Evolutionary conservation across 2,113 vertebrate species (phyloP).

Genomic region (Vanacampus margaritifer): DNA sequence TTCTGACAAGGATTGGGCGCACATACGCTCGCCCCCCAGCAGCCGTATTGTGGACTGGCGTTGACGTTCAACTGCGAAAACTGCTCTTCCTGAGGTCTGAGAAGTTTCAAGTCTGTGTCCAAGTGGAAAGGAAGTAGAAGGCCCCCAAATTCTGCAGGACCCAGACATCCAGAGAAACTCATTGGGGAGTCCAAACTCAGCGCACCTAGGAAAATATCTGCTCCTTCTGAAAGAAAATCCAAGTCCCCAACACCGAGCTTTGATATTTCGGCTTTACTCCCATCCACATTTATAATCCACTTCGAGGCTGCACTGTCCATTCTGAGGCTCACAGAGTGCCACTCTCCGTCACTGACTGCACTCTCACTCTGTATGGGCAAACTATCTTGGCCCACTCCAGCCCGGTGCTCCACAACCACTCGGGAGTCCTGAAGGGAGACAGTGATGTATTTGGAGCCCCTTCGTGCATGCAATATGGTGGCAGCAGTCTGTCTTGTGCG

Average conservation of each 20-base stretch:
- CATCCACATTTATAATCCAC: conserved; percentile 79
- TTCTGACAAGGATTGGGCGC: conserved; percentile 78
- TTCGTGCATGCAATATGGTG: conserved; percentile 75
- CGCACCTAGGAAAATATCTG: conserved; percentile 80
- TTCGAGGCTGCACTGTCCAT: conserved; percentile 71
- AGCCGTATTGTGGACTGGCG: conserved; percentile 60
- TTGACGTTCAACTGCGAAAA: conserved; percentile 74
- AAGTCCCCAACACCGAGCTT: conserved; percentile 67
- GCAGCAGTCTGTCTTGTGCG: conserved; percentile 72
- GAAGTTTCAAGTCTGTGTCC: conserved; percentile 62
- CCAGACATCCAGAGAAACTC: conserved; percentile 79
- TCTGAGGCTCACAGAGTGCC: conserved; percentile 77
- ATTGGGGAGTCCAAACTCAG: conserved; percentile 37
- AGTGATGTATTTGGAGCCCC: conserved; percentile 67
- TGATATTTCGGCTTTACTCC: conserved; percentile 59
- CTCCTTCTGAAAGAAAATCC: conserved; percentile 77
- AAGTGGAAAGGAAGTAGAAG: conserved; percentile 80
- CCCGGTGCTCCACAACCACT: conserved; percentile 74
- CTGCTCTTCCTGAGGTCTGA: conserved; percentile 79
- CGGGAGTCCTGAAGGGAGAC: conserved; percentile 75
- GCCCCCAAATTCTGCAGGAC: conserved; percentile 78
- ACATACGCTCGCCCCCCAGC: conserved; percentile 72
- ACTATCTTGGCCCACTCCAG: conserved; percentile 45
- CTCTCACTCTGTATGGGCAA: conserved; percentile 55
- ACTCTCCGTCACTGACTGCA: conserved; percentile 74